A percentile compares a stretch with the other conserved stretches of the same genome.
Evolutionary conservation across 2,888 invertebrate species (phyloP).

Genomic region (Torymus texanus): DNA sequence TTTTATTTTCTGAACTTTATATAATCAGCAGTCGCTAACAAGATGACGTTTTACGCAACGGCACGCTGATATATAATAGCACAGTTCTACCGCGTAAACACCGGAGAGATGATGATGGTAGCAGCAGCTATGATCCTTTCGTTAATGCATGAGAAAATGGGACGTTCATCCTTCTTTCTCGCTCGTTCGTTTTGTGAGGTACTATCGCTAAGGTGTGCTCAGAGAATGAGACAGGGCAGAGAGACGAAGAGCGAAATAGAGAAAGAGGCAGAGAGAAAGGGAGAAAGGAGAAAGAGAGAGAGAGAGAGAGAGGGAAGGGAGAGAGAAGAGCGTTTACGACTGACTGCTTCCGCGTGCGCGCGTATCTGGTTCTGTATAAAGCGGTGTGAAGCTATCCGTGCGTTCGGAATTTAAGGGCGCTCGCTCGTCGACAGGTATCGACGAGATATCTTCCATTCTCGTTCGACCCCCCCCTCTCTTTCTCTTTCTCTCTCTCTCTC

Average conservation of each 20-base stretch:
- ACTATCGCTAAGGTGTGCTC: background rate
- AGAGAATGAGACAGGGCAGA: no score
- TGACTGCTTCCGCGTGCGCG: slow-evolving; percentile 19
- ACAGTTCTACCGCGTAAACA: no score
- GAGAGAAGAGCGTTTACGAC: slow-evolving; percentile 31
- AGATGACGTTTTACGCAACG: no score
- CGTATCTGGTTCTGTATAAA: background rate
- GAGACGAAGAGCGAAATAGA: background rate
- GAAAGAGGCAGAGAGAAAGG: background rate
- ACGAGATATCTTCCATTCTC: no score
- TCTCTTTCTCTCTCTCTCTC: no score
- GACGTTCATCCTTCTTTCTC: slow-evolving; percentile 18
- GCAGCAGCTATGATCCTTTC: slow-evolving; percentile 18
- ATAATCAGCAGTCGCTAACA: no score
- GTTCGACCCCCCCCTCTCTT: no score
- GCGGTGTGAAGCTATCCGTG: background rate
- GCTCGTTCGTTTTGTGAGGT: slow-evolving; percentile 1
- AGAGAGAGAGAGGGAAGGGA: background rate
- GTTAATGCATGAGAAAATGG: slow-evolving; percentile 20
- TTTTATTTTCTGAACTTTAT: no score
- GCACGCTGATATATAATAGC: no score
- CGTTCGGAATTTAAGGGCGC: background rate
- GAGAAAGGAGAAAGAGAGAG: background rate
- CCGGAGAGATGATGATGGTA: no score
- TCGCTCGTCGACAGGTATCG: background rate